Percentiles rank a stretch among this genome's conserved stretches.
Evolutionary conservation across 2,797 vertebrate species (phyloP).

Genomic region (Aselliscus stoliczkanus): DNA sequence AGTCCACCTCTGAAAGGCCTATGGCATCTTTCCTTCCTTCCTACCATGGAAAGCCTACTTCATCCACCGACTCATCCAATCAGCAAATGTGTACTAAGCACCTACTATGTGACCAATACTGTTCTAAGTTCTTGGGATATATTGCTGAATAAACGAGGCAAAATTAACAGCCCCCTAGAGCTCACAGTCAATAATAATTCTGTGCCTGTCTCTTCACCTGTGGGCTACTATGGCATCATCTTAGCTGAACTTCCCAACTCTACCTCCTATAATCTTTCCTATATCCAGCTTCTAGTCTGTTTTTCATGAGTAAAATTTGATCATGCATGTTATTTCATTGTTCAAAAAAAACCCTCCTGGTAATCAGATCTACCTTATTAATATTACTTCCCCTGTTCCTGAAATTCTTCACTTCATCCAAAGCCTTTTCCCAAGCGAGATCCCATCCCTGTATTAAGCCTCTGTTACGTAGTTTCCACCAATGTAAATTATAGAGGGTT

Average conservation of each 20-base stretch:
- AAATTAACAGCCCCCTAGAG: neutral
- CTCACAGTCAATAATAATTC: neutral
- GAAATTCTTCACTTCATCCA: neutral
- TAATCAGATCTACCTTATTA: neutral
- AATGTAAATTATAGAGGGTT: neutral
- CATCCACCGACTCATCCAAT: neutral
- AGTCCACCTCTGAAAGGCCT: neutral
- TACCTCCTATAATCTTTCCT: neutral
- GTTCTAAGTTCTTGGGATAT: neutral
- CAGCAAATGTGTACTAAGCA: neutral
- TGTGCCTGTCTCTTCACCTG: neutral
- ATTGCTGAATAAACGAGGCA: neutral
- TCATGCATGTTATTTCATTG: neutral
- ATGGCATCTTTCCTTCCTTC: neutral
- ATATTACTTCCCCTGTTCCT: neutral
- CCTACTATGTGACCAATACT: neutral
- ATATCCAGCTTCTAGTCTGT: neutral
- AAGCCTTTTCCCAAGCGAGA: neutral
- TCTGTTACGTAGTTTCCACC: neutral
- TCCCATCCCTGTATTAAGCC: neutral
- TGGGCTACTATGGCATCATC: neutral
- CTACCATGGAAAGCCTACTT: neutral
- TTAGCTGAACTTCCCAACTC: neutral
- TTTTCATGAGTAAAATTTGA: neutral
- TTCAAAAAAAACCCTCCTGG: neutral